Conservation (phyloP, 2,888 invertebrate genomes). For the Thymelicus lineola region DNA sequence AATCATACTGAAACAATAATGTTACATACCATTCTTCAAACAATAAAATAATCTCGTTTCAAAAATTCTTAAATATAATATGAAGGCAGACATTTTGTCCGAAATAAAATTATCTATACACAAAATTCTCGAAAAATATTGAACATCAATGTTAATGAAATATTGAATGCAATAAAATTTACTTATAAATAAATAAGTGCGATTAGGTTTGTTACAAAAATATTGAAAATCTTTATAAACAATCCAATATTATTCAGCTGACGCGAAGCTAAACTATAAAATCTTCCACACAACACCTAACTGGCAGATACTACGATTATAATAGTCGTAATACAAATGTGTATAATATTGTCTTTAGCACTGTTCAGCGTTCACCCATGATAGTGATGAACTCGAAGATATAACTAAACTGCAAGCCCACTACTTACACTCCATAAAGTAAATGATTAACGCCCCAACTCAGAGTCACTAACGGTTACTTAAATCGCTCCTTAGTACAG, state of each 20-base stretch:
- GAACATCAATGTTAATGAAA: not conserved
- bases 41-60: not conserved
- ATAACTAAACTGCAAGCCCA: no score
- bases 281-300: not conserved
- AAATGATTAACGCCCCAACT: no score
- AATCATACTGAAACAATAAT: not conserved
- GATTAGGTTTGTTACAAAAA: slow-evolving; percentile 19
- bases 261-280: slow-evolving; percentile 1
- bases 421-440: no score
- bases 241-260: slow-evolving; percentile 1
- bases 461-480: no score
- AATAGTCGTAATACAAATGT: slow-evolving; percentile 1
- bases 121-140: slow-evolving; percentile 14
- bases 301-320: not conserved
- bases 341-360: slow-evolving; percentile 1
- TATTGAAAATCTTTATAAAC: slow-evolving; percentile 18
- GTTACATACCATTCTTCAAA: no score
- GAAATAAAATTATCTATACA: slow-evolving; percentile 18
- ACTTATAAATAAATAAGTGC: slow-evolving; percentile 18
- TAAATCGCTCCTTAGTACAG: no score
- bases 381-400: no score
- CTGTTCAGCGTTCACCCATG: not conserved
- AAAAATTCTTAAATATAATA: slow-evolving; percentile 4
- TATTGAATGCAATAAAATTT: slow-evolving; percentile 5
- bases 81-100: not conserved